Base-by-base conservation (phyloP, 2,888 invertebrate genomes). In the Drosophila barbarae region DNA sequence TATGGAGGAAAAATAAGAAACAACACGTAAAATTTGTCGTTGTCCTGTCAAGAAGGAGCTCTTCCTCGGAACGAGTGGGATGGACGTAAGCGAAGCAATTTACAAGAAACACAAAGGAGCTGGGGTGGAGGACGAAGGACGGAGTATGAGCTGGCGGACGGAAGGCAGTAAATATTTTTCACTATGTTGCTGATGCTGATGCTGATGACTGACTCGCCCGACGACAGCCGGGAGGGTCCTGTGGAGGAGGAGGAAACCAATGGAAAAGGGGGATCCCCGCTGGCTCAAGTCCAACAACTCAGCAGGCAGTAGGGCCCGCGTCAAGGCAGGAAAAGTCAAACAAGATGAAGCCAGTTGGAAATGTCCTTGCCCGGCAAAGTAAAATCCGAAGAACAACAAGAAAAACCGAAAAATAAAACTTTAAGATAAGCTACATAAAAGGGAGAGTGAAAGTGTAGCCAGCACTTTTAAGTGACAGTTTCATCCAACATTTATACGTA, bases 1-100 rank as follows among this genome's bases (percentile, higher is more conserved):
- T 59, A 32, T n/a, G 36, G 21, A 41, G 10, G 47, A 60, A 56
- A 66, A 70, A 69, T 60, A 63, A 34, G 47, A 69, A 74, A 67
- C 52, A 67, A 58, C 76, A 84, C 72, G 75, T 79, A 69, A 75
- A 79, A 83, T 80, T 79, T 79, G 83, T 83, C 67, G 59, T 58
- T 56, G 59, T 50, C 65, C 46, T 55, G 55, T 58, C 67, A 54
- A 52, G 58, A 42, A 28, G 46, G 38, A 54, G 38, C 54, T 44
- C 15, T n/a, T 15, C 15, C 36, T 6, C 23, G 30, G 10, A 55
- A 35, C 28, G 56, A 46, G 47, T 39, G 49, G 64, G 73, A 64
- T 36, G 63, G 46, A 49, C 26, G 58, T 47, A 64, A 64, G 65
- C 46, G 64, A 46, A 71, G 59, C 47, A 75, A 80, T 75, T 69